These are phyloP conservation scores for Butastur rufipennis DNA, from an alignment of 2,113 vertebrate genomes.

Conservation along the genomic window DNA sequence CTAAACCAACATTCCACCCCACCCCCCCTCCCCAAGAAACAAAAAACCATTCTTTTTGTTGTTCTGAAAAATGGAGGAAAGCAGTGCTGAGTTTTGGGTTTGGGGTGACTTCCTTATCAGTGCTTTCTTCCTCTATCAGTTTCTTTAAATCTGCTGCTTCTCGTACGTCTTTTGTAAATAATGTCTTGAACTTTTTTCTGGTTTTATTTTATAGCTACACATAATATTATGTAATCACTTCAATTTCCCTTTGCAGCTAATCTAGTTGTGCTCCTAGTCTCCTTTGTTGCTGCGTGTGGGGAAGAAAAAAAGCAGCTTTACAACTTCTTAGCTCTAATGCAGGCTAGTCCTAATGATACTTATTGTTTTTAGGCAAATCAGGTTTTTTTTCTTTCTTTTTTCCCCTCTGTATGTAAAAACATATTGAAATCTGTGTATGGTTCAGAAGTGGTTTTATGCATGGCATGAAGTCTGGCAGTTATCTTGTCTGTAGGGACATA, in stretches of 20 bases:
- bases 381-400: background rate
- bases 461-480: background rate
- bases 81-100: background rate
- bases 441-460: background rate
- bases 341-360: background rate
- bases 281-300: background rate
- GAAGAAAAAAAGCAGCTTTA: background rate
- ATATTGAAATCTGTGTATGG: background rate
- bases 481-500: background rate
- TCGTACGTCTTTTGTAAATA: accelerated
- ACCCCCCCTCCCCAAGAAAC: too few relatives aligned
- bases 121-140: background rate
- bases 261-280: background rate
- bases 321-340: background rate
- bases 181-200: background rate
- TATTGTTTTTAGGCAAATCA: background rate
- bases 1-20: background rate
- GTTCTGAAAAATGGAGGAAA: background rate
- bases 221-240: background rate
- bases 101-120: background rate
- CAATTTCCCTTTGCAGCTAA: background rate
- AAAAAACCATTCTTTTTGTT: background rate
- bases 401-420: background rate
- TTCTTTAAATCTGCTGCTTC: background rate
- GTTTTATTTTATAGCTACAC: background rate